Conservation (phyloP, 2,113 vertebrate genomes). For the Oncorhynchus clarkii region DNA sequence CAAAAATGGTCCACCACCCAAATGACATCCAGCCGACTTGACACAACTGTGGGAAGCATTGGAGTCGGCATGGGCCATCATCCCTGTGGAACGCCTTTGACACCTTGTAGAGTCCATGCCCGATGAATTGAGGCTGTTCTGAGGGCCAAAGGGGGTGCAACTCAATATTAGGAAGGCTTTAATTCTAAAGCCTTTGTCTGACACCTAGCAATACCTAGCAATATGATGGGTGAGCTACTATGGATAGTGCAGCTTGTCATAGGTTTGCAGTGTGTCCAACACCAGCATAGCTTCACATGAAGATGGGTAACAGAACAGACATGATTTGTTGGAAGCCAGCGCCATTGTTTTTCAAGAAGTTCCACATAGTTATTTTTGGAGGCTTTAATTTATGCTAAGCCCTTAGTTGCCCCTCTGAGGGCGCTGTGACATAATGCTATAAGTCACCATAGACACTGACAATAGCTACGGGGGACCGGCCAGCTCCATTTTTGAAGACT, state of each 20-base stretch:
- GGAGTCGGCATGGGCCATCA: no score
- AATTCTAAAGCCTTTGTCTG: neutral
- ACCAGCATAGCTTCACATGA: neutral
- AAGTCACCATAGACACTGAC: slow-evolving; percentile 75
- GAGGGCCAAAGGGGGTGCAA: neutral
- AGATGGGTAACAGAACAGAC: neutral
- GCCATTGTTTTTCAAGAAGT: slow-evolving; percentile 40
- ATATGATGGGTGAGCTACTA: neutral
- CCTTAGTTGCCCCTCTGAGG: slow-evolving; percentile 55
- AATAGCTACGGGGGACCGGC: slow-evolving; percentile 69
- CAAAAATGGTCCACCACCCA: no score
- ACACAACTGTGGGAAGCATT: no score
- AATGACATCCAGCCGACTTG: no score
- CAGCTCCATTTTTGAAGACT: slow-evolving; percentile 69
- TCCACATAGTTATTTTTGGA: slow-evolving; percentile 61
- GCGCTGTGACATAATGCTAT: slow-evolving; percentile 68
- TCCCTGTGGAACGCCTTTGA: no score
- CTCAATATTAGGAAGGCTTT: neutral
- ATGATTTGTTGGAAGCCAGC: slow-evolving; percentile 5
- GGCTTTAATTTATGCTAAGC: slow-evolving; percentile 72
- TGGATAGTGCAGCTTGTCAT: neutral
- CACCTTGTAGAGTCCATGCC: no score
- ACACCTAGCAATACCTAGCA: neutral
- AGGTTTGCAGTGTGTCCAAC: slow-evolving; percentile 8
- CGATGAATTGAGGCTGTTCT: no score